Conservation (phyloP, 2,888 invertebrate species). For the Caenorhabditis imperialis region DNA sequence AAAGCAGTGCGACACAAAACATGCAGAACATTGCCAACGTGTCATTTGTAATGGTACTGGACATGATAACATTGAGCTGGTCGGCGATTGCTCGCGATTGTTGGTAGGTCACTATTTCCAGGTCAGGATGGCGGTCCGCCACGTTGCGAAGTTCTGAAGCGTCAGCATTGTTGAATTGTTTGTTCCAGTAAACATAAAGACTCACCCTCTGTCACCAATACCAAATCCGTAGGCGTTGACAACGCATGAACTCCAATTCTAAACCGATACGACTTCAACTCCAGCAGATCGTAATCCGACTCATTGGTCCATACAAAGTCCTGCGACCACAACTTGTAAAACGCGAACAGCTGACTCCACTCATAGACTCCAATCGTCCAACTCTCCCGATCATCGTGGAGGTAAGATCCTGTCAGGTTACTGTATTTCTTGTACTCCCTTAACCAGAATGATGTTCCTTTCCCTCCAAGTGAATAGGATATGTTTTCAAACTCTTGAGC, state of each 20-base stretch:
- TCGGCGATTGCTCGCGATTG: constrained; percentile 76
- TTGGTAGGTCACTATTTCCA: constrained; percentile 75
- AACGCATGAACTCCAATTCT: constrained; percentile 76
- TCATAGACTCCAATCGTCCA: constrained; percentile 77
- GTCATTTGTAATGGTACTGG: constrained; percentile 77
- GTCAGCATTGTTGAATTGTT: constrained; percentile 4
- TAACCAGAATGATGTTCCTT: constrained; percentile 76
- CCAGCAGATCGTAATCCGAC: constrained; percentile 52
- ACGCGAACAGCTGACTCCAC: constrained; percentile 77
- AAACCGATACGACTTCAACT: constrained; percentile 73
- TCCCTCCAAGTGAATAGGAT: constrained; percentile 71
- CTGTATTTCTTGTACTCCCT: constrained; percentile 76
- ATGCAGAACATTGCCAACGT: constrained; percentile 85
- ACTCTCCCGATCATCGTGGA: constrained; percentile 72
- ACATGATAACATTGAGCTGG: constrained; percentile 77
- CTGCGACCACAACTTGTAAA: constrained; percentile 77
- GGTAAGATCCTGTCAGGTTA: constrained; percentile 72
- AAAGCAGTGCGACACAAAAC: constrained; percentile 93
- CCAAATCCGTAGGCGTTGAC: constrained; percentile 74
- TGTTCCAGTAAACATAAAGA: too few species aligned
- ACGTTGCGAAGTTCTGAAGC: constrained; percentile 66
- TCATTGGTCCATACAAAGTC: constrained; percentile 76
- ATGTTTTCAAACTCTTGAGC: constrained; percentile 74
- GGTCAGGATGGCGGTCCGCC: constrained; percentile 69
- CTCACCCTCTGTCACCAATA: constrained; percentile 63